Evolutionary conservation across 1,140 invertebrate genomes (phyloP).

Genomic region (Holcopasites calliopsidis): DNA sequence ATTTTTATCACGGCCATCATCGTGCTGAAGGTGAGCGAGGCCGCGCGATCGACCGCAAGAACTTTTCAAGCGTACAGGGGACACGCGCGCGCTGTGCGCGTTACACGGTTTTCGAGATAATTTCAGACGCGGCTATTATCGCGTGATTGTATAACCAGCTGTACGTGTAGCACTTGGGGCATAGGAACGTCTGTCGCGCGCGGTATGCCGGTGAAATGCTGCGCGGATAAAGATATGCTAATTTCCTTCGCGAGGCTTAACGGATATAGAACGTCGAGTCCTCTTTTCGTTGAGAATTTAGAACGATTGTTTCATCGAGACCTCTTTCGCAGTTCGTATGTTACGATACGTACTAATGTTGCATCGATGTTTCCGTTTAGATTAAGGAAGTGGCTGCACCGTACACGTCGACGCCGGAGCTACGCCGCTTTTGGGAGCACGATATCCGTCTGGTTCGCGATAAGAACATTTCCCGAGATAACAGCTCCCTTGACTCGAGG

Average conservation of each 20-base stretch:
- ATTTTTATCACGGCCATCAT: constrained; percentile 91
- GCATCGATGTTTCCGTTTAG: constrained; percentile 71
- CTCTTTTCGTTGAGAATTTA: no score
- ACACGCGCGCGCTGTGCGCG: neutral
- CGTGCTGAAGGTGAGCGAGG: constrained; percentile 84
- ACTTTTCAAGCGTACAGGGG: no score
- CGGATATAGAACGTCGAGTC: no score
- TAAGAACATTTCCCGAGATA: constrained; percentile 78
- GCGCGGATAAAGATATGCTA: no score
- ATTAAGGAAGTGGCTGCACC: constrained; percentile 93
- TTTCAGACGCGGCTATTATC: neutral
- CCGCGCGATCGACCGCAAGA: neutral
- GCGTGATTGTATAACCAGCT: constrained; percentile 20
- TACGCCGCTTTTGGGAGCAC: constrained; percentile 89
- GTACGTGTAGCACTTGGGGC: neutral
- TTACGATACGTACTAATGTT: neutral
- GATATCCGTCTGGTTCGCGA: constrained; percentile 87
- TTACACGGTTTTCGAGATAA: neutral
- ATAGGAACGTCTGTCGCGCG: no score
- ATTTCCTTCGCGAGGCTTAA: no score
- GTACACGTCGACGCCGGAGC: constrained; percentile 86
- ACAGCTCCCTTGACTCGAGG: constrained; percentile 73
- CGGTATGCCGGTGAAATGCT: no score
- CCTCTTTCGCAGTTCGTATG: no score
- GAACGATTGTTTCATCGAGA: no score